Base-by-base conservation (phyloP, 2,888 invertebrate genomes). In the Apamea epomidion region DNA sequence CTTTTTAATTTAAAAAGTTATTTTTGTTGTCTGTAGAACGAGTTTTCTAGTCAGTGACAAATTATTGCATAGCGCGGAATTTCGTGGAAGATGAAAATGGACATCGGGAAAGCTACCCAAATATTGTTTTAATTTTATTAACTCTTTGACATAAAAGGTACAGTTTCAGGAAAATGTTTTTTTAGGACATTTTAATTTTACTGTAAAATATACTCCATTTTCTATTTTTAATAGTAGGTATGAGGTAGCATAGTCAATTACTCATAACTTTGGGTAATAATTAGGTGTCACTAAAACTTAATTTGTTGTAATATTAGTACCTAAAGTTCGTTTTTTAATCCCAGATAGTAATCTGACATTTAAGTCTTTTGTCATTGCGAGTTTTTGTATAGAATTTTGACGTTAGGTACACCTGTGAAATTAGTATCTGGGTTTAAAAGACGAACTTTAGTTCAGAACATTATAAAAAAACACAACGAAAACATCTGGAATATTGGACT, bases 1-100 rank as follows among this genome's bases (percentile, higher is more conserved):
- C 0, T 80, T 69, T 73, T n/a, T 71, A 12, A 75, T 80, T 76
- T 62, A 54, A 84, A 84, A 77, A 71, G 37, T 48, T 37, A 67
- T 62, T 83, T 83, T 29, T 14, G 29, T 51, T 65, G 51, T 64
- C 60, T 70, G 37, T 54, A 45, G 37, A 29, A 79, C 8, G 62
- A 73, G 42, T 74, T 73, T 4, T 42, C 6, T 60, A 65, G 58
- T 48, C 10, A 54, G 6, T 18, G 32, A 16, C 10, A 54, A 54
- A 16, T 16, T 71, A 37, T 18, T 37, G 25, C 10, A 0, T 5
- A 51, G 0, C n/a, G 68, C 42, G 51, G 32, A 29, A 51, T 54
- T 68, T 45, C 0, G 2, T 32, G 16, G 10, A 7, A 60, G 25
- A 21, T 54, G 4, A 51, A 51, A 70, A 51, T 45, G 48, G 45